phyloP scores from a whole-genome alignment of 2,113 vertebrate genomes.

The Cebidichthys violaceus region DNA sequence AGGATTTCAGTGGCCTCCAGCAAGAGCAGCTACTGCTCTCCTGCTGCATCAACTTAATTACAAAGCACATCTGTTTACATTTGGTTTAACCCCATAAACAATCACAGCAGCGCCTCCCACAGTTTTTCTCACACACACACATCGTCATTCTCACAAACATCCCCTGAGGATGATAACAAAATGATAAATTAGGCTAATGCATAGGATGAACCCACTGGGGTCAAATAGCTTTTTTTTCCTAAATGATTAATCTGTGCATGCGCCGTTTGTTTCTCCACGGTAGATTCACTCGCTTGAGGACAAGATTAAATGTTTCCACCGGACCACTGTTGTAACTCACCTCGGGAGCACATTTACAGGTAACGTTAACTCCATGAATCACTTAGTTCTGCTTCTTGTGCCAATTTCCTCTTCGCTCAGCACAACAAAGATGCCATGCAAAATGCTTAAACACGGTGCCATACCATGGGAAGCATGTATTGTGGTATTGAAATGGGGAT shows the following conservation, averaged over 20 bases:
- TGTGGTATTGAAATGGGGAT: neutral
- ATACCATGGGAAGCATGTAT: neutral
- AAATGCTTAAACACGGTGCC: neutral
- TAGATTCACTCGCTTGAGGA: constrained; percentile 91
- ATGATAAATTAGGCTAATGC: constrained; percentile 51
- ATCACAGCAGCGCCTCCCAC: constrained; percentile 64
- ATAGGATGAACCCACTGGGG: constrained; percentile 50
- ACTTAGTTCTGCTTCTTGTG: constrained; percentile 52
- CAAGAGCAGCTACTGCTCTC: constrained; percentile 63
- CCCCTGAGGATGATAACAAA: constrained; percentile 51
- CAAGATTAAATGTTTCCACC: constrained; percentile 88
- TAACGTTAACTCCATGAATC: constrained; percentile 68
- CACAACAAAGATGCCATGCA: constrained; percentile 13
- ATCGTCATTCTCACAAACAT: constrained; percentile 47
- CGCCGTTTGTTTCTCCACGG: constrained; percentile 57
- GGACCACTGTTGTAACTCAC: constrained; percentile 86
- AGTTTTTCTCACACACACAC: constrained; percentile 70
- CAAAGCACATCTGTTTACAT: constrained; percentile 84
- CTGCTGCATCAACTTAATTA: constrained; percentile 74
- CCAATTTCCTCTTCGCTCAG: constrained; percentile 20
- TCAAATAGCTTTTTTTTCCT: constrained; percentile 6
- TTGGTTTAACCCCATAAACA: constrained; percentile 80
- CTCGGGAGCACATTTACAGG: constrained; percentile 88
- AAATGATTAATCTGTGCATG: constrained; percentile 45
- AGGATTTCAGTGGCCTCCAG: constrained; percentile 68